Percentiles rank a stretch among this genome's conserved stretches.
Evolutionary conservation across 64 coral and sea anemone species (phyloP).

Genomic region (Acropora yongei): DNA sequence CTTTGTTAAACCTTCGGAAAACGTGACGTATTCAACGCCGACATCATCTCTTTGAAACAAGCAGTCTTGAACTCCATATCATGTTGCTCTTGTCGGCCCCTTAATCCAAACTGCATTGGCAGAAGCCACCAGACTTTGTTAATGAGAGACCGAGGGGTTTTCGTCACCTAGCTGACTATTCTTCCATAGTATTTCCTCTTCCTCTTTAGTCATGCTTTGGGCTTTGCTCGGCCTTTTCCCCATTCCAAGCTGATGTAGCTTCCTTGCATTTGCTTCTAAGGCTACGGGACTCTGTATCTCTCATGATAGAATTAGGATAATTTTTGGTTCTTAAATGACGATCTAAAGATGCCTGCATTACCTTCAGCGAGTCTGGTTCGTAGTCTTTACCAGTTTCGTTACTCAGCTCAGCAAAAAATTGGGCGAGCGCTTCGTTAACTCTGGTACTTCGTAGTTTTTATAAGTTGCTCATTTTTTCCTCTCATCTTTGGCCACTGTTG

Average conservation of each 20-base stretch:
- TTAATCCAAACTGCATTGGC: not conserved
- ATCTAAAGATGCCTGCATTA: not conserved
- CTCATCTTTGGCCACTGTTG: not conserved
- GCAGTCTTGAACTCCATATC: too few relatives aligned
- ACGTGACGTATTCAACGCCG: too few relatives aligned
- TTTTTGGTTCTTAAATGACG: not conserved
- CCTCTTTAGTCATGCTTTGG: not conserved
- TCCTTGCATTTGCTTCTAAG: not conserved
- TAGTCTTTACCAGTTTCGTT: not conserved
- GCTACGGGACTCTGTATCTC: constrained; percentile 1
- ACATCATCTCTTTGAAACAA: too few relatives aligned
- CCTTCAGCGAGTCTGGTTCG: not conserved
- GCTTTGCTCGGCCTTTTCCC: constrained; percentile 30
- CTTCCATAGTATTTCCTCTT: constrained; percentile 49
- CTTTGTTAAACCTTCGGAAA: too few relatives aligned
- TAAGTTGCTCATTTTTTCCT: not conserved
- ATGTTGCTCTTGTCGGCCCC: too few relatives aligned
- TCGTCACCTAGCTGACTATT: not conserved
- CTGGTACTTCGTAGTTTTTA: not conserved
- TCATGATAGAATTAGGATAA: constrained; percentile 1
- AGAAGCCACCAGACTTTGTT: constrained; percentile 28
- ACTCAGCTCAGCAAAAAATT: not conserved
- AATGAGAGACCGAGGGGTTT: constrained; percentile 22
- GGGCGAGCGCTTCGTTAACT: not conserved
- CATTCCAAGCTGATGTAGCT: not conserved